Evolutionary conservation across 2,113 vertebrate species (phyloP), one percentile per base, ranked within the genome.

Genomic region (Maylandia zebra): DNA sequence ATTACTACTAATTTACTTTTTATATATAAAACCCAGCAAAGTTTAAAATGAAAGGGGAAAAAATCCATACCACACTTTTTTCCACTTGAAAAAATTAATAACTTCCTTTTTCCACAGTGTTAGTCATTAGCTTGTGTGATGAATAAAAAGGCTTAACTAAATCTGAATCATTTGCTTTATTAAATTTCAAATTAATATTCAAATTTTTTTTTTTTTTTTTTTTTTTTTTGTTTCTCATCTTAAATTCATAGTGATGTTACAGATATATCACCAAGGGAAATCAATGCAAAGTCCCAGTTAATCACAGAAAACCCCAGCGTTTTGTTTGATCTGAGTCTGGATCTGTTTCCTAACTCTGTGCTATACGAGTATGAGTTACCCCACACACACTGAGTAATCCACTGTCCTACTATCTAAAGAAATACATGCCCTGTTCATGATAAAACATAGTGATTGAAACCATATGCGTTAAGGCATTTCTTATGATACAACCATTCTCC

Each of bases 211-310:
- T n/a, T n/a, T n/a, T n/a, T n/a, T n/a, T n/a, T n/a, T n/a, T n/a
- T n/a, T n/a, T n/a, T n/a, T n/a, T n/a, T n/a, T n/a, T n/a, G 36
- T 89, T 79, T 55, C 17, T 84, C 50, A 53, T 84, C 45, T 84
- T 74, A 83, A 27, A 85, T 76, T 80, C 32, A 76, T 71, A 81
- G 36, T 76, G 74, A 83, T 86, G 48, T 48, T 45, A 59, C 24
- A 48, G 81, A 90, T 85, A 84, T 61, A 78, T 80, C 55, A 88
- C 27, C 76, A 10, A 84, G 74, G 66, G 74, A 89, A 92, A 91
- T 93, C 71, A 84, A 30, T 61, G 11, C n/a, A 16, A 66, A 83
- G 7, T 80, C 24, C n/a, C 14, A 74, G 50, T 84, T 82, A 82
- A 71, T 85, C 2, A 27, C 24, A 88, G 52, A 86, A 83, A 81